Conservation (phyloP, 1,140 invertebrate genomes). For the Hycleus cichorii region DNA sequence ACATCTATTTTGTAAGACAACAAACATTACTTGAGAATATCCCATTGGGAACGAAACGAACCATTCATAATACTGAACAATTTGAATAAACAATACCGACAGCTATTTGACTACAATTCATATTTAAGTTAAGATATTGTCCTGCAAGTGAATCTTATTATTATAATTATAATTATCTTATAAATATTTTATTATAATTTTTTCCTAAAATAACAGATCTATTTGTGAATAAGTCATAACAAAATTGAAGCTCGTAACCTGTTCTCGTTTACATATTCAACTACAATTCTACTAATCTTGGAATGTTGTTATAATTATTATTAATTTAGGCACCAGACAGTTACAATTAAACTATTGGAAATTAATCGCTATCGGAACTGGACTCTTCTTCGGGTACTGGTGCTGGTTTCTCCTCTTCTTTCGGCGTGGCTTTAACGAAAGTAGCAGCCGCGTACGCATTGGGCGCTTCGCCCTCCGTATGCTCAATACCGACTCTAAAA, state of each 20-base stretch:
- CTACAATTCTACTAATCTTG: no score
- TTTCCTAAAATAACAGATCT: no score
- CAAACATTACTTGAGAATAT: background rate
- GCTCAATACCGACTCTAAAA: conserved; percentile 73
- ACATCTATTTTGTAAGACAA: background rate
- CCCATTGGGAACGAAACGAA: no score
- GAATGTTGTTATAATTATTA: no score
- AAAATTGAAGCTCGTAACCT: no score
- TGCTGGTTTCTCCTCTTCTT: conserved; percentile 42
- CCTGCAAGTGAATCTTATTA: background rate
- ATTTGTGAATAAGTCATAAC: no score
- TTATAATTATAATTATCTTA: background rate
- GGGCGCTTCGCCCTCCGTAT: conserved; percentile 66
- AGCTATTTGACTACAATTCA: background rate
- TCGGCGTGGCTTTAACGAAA: conserved; percentile 38
- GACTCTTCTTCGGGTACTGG: conserved; percentile 40
- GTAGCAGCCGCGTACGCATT: conserved; percentile 70
- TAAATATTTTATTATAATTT: no score
- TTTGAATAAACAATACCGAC: background rate
- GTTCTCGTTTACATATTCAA: no score
- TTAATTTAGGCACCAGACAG: no score
- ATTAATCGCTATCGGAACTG: conserved; percentile 45
- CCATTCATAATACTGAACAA: no score
- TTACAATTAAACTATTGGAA: background rate
- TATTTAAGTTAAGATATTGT: background rate